Evolutionary conservation across 2,888 invertebrate species (phyloP).

Genomic region (Chalcosyrphus nemorum): DNA sequence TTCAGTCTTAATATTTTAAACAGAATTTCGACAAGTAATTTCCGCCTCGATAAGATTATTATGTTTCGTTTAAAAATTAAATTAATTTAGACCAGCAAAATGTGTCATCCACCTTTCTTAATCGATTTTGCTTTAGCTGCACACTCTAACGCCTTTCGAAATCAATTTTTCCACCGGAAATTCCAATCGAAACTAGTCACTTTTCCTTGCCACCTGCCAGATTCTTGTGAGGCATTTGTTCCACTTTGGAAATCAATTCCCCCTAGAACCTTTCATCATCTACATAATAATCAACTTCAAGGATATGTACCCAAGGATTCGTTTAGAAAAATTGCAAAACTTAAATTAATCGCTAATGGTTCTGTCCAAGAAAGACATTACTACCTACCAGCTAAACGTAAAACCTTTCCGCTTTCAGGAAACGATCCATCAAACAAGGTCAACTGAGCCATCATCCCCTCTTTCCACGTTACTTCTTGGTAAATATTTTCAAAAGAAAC

Average conservation of each 20-base stretch:
- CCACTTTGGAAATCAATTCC: not conserved
- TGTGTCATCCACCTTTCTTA: too few relatives aligned
- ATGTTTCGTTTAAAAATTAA: too few relatives aligned
- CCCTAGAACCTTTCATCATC: not conserved
- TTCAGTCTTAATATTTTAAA: too few relatives aligned
- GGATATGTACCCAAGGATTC: not conserved
- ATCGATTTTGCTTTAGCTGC: too few relatives aligned
- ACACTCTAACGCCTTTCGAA: not conserved
- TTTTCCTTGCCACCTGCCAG: not conserved
- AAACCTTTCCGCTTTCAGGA: constrained; percentile 12
- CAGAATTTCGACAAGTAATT: too few relatives aligned
- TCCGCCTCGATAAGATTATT: too few relatives aligned
- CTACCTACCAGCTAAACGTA: constrained; percentile 15
- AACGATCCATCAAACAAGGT: constrained; percentile 56
- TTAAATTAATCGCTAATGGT: constrained; percentile 47
- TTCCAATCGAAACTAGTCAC: not conserved
- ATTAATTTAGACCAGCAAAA: too few relatives aligned
- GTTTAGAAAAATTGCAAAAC: constrained; percentile 18
- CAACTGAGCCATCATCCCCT: constrained; percentile 13
- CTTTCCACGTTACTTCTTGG: not conserved
- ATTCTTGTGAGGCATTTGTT: not conserved
- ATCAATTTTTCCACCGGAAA: not conserved
- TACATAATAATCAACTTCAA: constrained; percentile 1
- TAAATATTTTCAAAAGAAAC: constrained; percentile 22
- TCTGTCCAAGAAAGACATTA: constrained; percentile 25